phyloP scores from a whole-genome alignment of 37 sponge, comb jelly and placozoan species.

The Halichondria panicea region DNA sequence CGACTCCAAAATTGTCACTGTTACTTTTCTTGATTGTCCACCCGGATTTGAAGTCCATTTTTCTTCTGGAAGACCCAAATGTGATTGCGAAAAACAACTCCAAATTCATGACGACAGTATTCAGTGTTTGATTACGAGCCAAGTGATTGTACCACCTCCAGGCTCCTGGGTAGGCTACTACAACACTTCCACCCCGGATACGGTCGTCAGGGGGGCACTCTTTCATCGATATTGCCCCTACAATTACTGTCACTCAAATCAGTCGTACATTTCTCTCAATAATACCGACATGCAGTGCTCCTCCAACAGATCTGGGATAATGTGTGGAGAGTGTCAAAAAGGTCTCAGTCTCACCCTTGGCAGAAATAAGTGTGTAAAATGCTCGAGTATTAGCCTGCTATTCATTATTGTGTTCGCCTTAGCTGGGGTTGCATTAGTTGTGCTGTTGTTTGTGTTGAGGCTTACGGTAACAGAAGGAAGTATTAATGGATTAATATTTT shows the following conservation, averaged over 20 bases:
- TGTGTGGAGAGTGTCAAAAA: background rate
- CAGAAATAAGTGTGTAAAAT: background rate
- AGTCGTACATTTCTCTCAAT: background rate
- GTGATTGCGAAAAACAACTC: background rate
- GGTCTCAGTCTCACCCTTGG: background rate
- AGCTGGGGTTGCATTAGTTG: conserved; percentile 14
- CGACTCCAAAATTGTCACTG: background rate
- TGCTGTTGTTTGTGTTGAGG: background rate
- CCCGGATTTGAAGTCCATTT: background rate
- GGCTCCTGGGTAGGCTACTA: background rate
- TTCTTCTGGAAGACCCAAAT: background rate
- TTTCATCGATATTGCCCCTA: background rate
- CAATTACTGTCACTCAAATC: background rate
- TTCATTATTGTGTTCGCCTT: background rate
- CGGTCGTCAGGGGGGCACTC: background rate
- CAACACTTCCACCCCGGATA: background rate
- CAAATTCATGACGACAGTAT: background rate
- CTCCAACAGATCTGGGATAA: background rate
- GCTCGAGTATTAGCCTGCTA: background rate
- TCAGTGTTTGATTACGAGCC: background rate
- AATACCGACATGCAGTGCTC: background rate
- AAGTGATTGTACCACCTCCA: background rate
- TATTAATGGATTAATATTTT: conserved; percentile 17
- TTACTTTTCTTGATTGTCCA: background rate
- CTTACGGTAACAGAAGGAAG: background rate